Evolutionary conservation across 1,140 invertebrate genomes (phyloP).

Genomic region (Campodea augens): DNA sequence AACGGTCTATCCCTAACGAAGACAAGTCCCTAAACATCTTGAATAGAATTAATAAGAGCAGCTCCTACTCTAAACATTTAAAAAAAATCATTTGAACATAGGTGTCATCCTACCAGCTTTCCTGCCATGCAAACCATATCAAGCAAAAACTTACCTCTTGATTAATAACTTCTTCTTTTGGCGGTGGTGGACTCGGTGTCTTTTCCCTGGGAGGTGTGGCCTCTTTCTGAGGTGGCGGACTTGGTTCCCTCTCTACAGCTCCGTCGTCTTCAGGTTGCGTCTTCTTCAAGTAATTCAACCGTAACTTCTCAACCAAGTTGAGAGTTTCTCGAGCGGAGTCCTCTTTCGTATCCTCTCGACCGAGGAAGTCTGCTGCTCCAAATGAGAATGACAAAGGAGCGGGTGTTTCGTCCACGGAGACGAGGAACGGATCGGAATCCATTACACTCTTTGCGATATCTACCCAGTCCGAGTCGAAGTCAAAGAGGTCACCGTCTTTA

Average conservation of each 20-base stretch:
- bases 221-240: conserved; percentile 1
- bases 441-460: conserved; percentile 15
- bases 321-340: conserved; percentile 51
- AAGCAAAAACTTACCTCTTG: no score
- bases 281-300: conserved; percentile 43
- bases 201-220: conserved; percentile 9
- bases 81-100: no score
- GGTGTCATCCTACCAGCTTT: no score
- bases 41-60: no score
- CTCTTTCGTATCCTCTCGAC: conserved; percentile 59
- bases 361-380: conserved; percentile 31
- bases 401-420: conserved; percentile 5
- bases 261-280: conserved; percentile 15
- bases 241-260: neutral
- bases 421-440: conserved; percentile 7
- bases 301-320: conserved; percentile 54
- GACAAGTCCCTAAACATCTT: no score
- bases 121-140: no score
- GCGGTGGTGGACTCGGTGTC: neutral
- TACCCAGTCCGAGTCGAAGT: conserved; percentile 17
- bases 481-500: conserved; percentile 12
- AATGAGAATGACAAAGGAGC: conserved; percentile 1
- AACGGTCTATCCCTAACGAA: no score
- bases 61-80: no score
- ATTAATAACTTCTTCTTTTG: no score